Percentiles rank a stretch among this genome's conserved stretches.
These are phyloP conservation scores for Dipodomys ordii DNA, from an alignment of 2,113 vertebrate species.

Conservation along the genomic window DNA sequence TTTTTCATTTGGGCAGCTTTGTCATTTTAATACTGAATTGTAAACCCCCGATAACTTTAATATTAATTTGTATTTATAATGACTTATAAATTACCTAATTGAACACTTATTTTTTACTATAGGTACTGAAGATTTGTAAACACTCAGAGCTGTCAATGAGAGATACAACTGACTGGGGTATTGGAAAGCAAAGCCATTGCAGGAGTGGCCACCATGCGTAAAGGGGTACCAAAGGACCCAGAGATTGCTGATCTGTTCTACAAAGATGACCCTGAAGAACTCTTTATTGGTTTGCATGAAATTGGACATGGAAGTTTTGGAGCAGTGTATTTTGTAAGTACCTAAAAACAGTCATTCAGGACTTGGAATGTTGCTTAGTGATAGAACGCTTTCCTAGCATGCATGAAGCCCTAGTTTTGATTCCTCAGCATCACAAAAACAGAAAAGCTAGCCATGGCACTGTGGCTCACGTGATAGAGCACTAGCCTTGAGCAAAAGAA, in stretches of 20 bases:
- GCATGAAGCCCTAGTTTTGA: too few relatives aligned
- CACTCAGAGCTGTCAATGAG: slow-evolving; percentile 84
- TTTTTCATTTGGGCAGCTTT: slow-evolving; percentile 52
- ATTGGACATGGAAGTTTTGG: slow-evolving; percentile 93
- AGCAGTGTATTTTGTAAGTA: slow-evolving; percentile 92
- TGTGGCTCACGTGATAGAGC: too few relatives aligned
- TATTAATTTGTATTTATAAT: slow-evolving; percentile 6
- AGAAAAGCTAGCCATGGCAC: too few relatives aligned
- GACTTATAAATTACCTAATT: too few relatives aligned
- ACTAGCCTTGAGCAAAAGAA: too few relatives aligned
- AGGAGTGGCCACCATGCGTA: slow-evolving; percentile 86
- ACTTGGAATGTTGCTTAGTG: too few relatives aligned
- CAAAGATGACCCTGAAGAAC: slow-evolving; percentile 90
- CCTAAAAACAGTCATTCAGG: not conserved
- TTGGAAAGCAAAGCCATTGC: slow-evolving; percentile 69
- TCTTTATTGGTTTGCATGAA: slow-evolving; percentile 90
- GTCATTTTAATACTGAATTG: slow-evolving; percentile 72
- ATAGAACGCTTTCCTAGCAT: too few relatives aligned
- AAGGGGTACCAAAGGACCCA: slow-evolving; percentile 89
- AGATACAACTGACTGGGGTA: slow-evolving; percentile 74
- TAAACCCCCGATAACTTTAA: slow-evolving; percentile 30
- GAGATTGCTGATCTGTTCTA: slow-evolving; percentile 89
- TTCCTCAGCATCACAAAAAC: too few relatives aligned
- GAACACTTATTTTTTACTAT: slow-evolving; percentile 47
- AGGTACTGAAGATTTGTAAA: slow-evolving; percentile 83